phyloP scores from a whole-genome alignment of 2,113 vertebrate genomes.

The Saimiri boliviensis region DNA sequence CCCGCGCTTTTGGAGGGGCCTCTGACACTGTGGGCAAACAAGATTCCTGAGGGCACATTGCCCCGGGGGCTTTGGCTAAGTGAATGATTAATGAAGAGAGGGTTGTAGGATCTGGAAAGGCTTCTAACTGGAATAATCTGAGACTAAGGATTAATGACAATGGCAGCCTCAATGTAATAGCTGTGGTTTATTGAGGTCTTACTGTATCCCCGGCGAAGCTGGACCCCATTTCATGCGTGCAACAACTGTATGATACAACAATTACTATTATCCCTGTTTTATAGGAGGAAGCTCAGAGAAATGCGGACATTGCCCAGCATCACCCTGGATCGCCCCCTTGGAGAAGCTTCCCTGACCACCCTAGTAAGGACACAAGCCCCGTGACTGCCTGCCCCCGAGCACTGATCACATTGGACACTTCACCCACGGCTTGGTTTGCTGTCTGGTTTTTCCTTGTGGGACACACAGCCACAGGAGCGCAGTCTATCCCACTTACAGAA shows the following conservation, averaged over 20 bases:
- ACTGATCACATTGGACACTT: rapidly evolving
- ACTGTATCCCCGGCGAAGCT: rapidly evolving
- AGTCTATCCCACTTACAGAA: not conserved
- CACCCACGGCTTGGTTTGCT: rapidly evolving
- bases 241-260: rapidly evolving
- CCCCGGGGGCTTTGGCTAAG: rapidly evolving
- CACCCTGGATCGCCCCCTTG: rapidly evolving
- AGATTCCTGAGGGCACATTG: rapidly evolving
- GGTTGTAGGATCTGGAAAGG: not conserved
- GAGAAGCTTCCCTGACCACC: rapidly evolving
- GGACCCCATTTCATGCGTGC: rapidly evolving
- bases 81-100: not conserved
- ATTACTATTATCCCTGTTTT: rapidly evolving
- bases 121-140: not conserved
- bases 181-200: rapidly evolving
- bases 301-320: not conserved
- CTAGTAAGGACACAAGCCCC: not conserved
- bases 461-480: not conserved
- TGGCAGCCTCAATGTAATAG: too few species aligned
- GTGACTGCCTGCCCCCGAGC: rapidly evolving
- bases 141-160: not conserved
- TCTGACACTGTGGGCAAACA: not conserved
- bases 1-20: not conserved
- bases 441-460: not conserved
- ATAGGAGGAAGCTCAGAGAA: not conserved